Evolutionary conservation across 2,113 vertebrate species (phyloP).

Genomic region (Martes martes): DNA sequence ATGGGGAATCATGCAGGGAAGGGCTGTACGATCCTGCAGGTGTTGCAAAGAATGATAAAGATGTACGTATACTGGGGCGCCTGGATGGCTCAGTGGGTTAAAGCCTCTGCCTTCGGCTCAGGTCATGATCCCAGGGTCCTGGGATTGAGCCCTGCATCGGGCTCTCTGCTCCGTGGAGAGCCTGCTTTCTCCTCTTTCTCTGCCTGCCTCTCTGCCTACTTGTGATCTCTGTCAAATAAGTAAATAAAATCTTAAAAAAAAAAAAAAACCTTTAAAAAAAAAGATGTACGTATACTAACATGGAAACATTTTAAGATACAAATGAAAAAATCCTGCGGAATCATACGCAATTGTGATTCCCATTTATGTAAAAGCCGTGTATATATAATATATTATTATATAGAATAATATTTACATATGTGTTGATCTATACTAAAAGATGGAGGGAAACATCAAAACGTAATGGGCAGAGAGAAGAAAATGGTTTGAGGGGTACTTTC

Average conservation of each 20-base stretch:
- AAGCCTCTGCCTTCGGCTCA: no score
- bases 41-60: not conserved
- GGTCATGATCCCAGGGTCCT: no score
- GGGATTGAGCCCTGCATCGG: no score
- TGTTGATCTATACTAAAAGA: not conserved
- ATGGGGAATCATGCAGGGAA: not conserved
- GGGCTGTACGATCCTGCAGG: not conserved
- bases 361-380: not conserved
- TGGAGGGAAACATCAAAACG: not conserved
- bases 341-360: not conserved
- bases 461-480: not conserved
- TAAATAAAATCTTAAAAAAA: no score
- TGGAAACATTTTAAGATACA: not conserved
- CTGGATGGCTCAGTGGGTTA: no score
- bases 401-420: not conserved
- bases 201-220: no score
- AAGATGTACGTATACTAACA: not conserved
- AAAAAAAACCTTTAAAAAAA: no score
- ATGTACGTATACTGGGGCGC: not conserved
- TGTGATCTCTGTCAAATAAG: no score
- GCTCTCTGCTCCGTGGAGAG: no score
- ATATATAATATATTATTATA: not conserved
- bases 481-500: not conserved
- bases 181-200: no score
- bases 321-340: not conserved